These are phyloP conservation scores for Regulus satrapa DNA, from an alignment of 2,113 vertebrate species.

Conservation along the genomic window DNA sequence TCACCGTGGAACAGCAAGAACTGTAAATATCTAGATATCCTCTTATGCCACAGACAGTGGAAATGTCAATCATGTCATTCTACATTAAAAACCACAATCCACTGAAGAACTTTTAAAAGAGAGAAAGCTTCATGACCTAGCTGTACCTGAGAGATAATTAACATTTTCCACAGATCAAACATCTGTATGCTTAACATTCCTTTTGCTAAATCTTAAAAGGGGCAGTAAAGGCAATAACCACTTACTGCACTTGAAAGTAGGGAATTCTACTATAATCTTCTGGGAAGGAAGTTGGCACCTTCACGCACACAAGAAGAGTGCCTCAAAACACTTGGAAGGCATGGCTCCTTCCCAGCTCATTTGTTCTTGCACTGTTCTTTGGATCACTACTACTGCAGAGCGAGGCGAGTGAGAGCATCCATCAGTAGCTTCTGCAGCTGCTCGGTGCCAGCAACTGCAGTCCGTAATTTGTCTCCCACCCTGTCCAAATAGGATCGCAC, in stretches of 20 bases:
- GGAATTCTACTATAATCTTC: background rate
- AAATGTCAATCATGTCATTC: background rate
- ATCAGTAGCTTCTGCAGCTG: background rate
- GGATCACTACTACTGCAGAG: background rate
- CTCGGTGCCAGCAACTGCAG: background rate
- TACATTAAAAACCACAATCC: background rate
- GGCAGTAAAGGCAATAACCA: background rate
- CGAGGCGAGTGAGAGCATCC: accelerated
- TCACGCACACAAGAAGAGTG: accelerated
- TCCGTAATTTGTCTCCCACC: background rate
- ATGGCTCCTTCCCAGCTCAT: background rate
- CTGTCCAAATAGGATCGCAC: background rate
- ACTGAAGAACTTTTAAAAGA: background rate
- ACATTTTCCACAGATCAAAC: background rate
- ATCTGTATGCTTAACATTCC: background rate
- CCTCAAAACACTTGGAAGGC: background rate
- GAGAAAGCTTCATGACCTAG: background rate
- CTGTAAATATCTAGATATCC: background rate
- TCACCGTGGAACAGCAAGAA: background rate
- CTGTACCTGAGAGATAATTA: background rate
- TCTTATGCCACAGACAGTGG: background rate
- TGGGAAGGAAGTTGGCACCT: background rate
- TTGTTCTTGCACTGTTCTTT: background rate
- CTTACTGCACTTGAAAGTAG: background rate
- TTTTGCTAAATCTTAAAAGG: background rate